A percentile compares a stretch with the other conserved stretches of the same genome.
phyloP scores from a whole-genome alignment of 2,113 vertebrate genomes.

The Aspidoscelis tigris region DNA sequence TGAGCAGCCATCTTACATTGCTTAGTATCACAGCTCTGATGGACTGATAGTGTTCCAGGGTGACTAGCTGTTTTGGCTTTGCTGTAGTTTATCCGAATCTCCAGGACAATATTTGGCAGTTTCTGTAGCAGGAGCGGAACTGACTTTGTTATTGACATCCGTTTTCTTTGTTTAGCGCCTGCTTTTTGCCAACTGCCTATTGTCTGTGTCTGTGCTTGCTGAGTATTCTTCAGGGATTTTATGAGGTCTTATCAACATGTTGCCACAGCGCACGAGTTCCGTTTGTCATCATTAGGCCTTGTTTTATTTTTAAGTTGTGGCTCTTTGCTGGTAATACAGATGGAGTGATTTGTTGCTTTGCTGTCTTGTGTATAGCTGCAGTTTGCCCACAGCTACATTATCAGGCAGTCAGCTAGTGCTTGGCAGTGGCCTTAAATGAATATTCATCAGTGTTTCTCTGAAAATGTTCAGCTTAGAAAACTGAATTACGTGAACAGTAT shows the following conservation, averaged over 20 bases:
- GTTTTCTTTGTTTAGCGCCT: constrained; percentile 72
- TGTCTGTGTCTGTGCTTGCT: constrained; percentile 70
- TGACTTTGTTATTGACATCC: constrained; percentile 76
- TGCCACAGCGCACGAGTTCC: constrained; percentile 68
- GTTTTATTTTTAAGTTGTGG: constrained; percentile 23
- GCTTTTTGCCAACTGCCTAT: constrained; percentile 73
- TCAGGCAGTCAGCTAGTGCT: not conserved
- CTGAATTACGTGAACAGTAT: not conserved
- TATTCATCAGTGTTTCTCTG: not conserved
- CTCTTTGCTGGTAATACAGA: constrained; percentile 46
- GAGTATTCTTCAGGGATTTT: constrained; percentile 70
- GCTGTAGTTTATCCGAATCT: constrained; percentile 57
- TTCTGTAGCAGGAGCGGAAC: constrained; percentile 73
- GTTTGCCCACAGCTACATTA: not conserved
- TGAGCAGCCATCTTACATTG: not conserved
- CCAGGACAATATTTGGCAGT: constrained; percentile 69
- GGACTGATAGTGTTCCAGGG: constrained; percentile 22
- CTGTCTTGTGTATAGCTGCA: not conserved
- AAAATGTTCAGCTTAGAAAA: not conserved
- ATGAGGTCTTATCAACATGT: constrained; percentile 68
- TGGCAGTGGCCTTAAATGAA: constrained; percentile 2
- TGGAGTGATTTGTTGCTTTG: constrained; percentile 47
- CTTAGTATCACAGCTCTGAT: constrained; percentile 17
- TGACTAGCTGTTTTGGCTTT: constrained; percentile 64
- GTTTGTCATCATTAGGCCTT: constrained; percentile 66